A percentile compares a stretch with the other conserved stretches of the same genome.
Evolutionary conservation across 2,113 vertebrate species (phyloP).

Genomic region (Tursiops truncatus): DNA sequence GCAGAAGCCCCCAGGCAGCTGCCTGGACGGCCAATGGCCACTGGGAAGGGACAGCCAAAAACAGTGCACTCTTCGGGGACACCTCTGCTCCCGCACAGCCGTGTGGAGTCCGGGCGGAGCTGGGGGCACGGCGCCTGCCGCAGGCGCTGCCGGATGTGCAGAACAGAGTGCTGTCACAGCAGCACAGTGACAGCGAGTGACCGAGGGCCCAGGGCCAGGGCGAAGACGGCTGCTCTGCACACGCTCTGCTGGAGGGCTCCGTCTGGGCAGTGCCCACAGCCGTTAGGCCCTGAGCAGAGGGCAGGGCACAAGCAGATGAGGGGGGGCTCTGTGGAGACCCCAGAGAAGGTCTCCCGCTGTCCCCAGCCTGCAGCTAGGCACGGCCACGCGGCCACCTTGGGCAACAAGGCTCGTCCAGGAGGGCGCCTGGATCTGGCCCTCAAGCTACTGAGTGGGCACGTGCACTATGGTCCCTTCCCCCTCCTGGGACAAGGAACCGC

Average conservation of each 20-base stretch:
- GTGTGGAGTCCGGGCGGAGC: not conserved
- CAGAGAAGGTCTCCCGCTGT: no score
- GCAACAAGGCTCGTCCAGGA: not conserved
- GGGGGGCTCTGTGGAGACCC: no score
- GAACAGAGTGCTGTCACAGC: not conserved
- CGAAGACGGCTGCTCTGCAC: not conserved
- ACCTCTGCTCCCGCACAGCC: not conserved
- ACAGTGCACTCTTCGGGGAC: not conserved
- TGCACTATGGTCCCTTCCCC: not conserved
- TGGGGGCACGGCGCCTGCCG: not conserved
- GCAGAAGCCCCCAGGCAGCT: not conserved
- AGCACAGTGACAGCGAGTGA: not conserved
- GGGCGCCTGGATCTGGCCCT: not conserved
- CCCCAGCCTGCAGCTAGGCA: not conserved
- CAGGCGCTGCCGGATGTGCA: not conserved
- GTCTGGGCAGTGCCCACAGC: not conserved
- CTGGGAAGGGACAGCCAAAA: not conserved
- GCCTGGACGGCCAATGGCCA: not conserved
- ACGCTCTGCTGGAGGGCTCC: not conserved
- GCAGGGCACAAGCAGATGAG: not conserved
- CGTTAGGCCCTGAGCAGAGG: not conserved
- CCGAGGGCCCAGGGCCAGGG: not conserved
- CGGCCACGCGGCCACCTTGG: not conserved
- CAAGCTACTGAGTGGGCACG: not conserved
- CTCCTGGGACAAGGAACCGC: not conserved